A percentile compares a stretch with the other conserved stretches of the same genome.
These are phyloP conservation scores for Pagetopsis macropterus DNA, from an alignment of 2,797 vertebrate species.

Conservation along the genomic window DNA sequence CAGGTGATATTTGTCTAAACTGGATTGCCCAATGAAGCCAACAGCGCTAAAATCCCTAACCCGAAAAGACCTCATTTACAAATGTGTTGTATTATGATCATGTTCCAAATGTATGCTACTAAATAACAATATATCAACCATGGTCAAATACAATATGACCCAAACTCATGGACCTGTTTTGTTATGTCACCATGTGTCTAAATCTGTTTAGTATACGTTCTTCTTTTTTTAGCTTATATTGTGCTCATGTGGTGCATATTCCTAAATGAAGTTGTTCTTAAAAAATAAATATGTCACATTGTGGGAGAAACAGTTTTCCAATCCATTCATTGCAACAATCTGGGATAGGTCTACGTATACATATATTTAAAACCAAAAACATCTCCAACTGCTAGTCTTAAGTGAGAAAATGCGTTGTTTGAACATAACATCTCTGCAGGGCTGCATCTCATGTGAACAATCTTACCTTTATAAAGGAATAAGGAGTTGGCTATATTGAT, in stretches of 20 bases:
- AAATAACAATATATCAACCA: neutral
- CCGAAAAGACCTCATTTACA: neutral
- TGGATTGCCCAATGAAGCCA: neutral
- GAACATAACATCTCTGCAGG: neutral
- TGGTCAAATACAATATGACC: neutral
- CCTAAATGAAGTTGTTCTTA: neutral
- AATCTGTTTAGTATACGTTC: neutral
- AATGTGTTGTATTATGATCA: neutral
- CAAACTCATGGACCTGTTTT: slow-evolving; percentile 3
- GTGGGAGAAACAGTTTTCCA: neutral
- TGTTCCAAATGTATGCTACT: neutral
- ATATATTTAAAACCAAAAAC: neutral
- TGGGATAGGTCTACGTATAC: neutral
- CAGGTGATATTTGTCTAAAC: neutral
- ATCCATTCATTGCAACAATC: neutral
- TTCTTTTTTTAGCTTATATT: neutral
- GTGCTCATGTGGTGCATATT: neutral
- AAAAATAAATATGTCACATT: neutral
- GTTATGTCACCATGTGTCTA: neutral
- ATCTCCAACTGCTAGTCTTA: neutral
- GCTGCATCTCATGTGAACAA: neutral
- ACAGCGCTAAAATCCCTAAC: no score
- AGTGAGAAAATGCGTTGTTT: neutral
- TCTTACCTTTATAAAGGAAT: neutral
- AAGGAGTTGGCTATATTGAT: neutral